Base-by-base conservation (phyloP, 1,140 invertebrate genomes). In the Cotesia vestalis region DNA sequence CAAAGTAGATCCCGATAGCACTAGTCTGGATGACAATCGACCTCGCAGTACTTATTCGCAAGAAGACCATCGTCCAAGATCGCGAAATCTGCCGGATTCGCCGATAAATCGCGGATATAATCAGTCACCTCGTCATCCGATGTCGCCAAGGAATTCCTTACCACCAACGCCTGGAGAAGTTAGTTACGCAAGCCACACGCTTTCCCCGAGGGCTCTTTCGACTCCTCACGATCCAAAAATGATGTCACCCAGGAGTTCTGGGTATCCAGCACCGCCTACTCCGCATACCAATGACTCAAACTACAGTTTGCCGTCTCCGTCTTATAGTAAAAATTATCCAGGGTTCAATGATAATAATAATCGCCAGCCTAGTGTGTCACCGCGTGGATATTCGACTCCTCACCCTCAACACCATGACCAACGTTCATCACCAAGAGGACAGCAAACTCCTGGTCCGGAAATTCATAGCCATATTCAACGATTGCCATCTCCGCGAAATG, bases 1-100 rank as follows among this genome's bases (percentile, higher is more conserved):
- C 0, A 91, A 91, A 78, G 90, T 91, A 20, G 91, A 91, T 75
- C 90, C 91, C 0, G 91, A 92, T 73, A 91, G 91, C n/a, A 92
- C 91, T 4, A 92, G 86, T 64, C 59, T 86, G 1, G 86, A 87
- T 57, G 86, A 87, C 2, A 78, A 62, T 3, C 81, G 84, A 71
- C 85, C 86, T 8, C 80, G 81, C 62, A 86, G 83, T 70, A 75
- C 79, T n/a, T 62, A 81, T 4, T 82, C 83, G 4, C 84, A 84
- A 61, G 82, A 87, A n/a, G 85, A 87, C 20, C 80, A 84, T 34
- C 77, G 82, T 53, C 83, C 82, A 4, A 77, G 78, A 14, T 82
- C 84, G 0, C 76, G 84, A 55, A 84, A 80, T 72, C 60, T 82
- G 11, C 79, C 81, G 34, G 82, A 83, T 52, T 79, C 81, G 14